Base-by-base conservation (phyloP, 2,113 vertebrate genomes). In the Leptobrachium ailaonicum region DNA sequence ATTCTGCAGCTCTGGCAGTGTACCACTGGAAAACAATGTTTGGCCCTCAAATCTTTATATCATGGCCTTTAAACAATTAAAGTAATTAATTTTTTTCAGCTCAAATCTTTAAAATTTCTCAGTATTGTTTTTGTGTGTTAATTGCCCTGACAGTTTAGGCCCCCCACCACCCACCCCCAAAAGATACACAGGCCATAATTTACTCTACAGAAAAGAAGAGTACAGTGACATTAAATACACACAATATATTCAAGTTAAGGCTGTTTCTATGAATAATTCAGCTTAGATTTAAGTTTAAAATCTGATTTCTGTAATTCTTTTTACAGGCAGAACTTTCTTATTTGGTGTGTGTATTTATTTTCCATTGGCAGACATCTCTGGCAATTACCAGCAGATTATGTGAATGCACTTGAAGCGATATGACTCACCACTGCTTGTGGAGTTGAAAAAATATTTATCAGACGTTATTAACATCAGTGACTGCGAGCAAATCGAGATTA, bases 401-500 rank as follows among this genome's bases (percentile, higher is more conserved):
- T 14, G 67, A 78, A 50, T 71, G 14, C 71, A 67, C 76, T 78
- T 45, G 66, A 64, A 63, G 76, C 76, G 70, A 45, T 32, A 50
- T 78, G 76, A 78, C 20, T 78, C 76, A 78, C 58, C 56, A 12
- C 32, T 60, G 67, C 67, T 63, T 63, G 44, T 43, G 40, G 54
- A 62, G 41, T 62, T 32, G 58, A 71, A 71, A 63, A 20, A 78
- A 60, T 78, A 71, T 41, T 63, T 44, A 71, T 78, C 76, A 41
- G 67, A 78, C 44, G 63, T 78, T 71, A 63, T 78, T 78, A 78
- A 32, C 76, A 78, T 71, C 68, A 71, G 32, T 63, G 11, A 20
- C 62, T 50, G 64, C 2, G 41, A 50, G 40, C 43, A 63, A 56
- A 42, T 70, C 43, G 71, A 43, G 42, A 41, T 68, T 54, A 41